Evolutionary conservation across 1,140 invertebrate species (phyloP).

Genomic region (Eupristina koningsbergeri): DNA sequence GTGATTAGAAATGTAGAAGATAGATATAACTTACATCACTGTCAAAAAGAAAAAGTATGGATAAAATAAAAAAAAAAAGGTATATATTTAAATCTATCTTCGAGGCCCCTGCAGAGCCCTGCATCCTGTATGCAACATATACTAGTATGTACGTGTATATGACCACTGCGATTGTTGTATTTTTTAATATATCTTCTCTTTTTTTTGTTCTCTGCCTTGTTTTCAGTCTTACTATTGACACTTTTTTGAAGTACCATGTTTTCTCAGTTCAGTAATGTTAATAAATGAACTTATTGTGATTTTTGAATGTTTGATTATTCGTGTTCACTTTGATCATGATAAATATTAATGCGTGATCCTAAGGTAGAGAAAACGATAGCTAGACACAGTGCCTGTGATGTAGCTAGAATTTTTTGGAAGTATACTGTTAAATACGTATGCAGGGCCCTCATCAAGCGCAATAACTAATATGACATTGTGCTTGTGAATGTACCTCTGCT

Average conservation of each 20-base stretch:
- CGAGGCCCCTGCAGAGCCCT: conserved; percentile 59
- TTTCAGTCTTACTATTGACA: conserved; percentile 8
- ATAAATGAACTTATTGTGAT: conserved; percentile 54
- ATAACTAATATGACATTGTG: conserved; percentile 31
- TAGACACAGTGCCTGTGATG: conserved; percentile 69
- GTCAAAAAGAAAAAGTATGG: conserved; percentile 22
- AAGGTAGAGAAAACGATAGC: conserved; percentile 64
- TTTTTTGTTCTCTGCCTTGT: conserved; percentile 32
- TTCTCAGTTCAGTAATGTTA: conserved; percentile 53
- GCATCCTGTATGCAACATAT: conserved; percentile 59
- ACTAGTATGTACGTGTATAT: conserved; percentile 56
- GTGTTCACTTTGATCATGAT: conserved; percentile 54
- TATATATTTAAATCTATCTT: conserved; percentile 61
- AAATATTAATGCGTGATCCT: conserved; percentile 58
- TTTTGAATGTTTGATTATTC: conserved; percentile 62
- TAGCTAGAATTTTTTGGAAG: conserved; percentile 64
- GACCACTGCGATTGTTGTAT: conserved; percentile 61
- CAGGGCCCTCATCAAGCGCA: conserved; percentile 57
- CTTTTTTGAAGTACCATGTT: conserved; percentile 53
- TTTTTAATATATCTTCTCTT: conserved; percentile 59
- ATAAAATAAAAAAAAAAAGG: conserved; percentile 47
- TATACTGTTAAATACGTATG: conserved; percentile 59
- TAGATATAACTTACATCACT: conserved; percentile 33
- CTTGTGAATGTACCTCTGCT: conserved; percentile 45
- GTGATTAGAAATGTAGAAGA: conserved; percentile 4